A percentile compares a stretch with the other conserved stretches of the same genome.
Conservation (phyloP, 2,888 invertebrate genomes). For the Heteromyza rotundicornis region DNA sequence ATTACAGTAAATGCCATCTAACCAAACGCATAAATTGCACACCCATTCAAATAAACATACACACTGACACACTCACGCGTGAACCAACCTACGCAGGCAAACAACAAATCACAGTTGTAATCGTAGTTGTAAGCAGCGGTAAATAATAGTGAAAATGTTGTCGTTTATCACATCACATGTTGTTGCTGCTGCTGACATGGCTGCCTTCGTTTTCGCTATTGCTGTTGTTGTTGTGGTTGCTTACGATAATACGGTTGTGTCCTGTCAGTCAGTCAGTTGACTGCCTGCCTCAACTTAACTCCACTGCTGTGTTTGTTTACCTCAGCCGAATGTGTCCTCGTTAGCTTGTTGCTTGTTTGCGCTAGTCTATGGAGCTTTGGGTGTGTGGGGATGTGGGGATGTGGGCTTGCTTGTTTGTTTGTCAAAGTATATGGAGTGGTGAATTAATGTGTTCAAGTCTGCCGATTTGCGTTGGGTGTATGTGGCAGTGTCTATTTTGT, state of each 20-base stretch:
- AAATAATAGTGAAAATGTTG: conserved; percentile 5
- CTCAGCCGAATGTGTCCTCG: background rate
- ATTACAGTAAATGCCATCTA: background rate
- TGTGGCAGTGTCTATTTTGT: background rate
- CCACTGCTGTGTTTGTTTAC: conserved; percentile 1
- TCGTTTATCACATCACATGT: background rate
- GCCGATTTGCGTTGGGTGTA: too few species aligned
- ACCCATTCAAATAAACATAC: background rate
- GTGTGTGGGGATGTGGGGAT: background rate
- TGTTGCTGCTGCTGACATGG: background rate
- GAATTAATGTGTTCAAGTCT: too few species aligned
- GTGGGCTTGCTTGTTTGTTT: too few species aligned
- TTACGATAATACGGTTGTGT: background rate
- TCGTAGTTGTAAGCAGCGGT: background rate
- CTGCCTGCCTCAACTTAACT: background rate
- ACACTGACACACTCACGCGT: background rate
- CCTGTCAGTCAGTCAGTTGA: background rate
- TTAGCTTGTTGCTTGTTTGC: conserved; percentile 8
- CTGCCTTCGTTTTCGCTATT: background rate
- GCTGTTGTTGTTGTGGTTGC: background rate
- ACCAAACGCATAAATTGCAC: too few species aligned
- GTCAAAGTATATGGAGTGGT: too few species aligned
- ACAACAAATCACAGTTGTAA: conserved; percentile 1
- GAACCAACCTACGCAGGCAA: background rate
- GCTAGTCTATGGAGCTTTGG: background rate